Percentiles rank a stretch among this genome's conserved stretches.
Evolutionary conservation across 2,797 vertebrate species (phyloP).

Genomic region (Manis javanica): DNA sequence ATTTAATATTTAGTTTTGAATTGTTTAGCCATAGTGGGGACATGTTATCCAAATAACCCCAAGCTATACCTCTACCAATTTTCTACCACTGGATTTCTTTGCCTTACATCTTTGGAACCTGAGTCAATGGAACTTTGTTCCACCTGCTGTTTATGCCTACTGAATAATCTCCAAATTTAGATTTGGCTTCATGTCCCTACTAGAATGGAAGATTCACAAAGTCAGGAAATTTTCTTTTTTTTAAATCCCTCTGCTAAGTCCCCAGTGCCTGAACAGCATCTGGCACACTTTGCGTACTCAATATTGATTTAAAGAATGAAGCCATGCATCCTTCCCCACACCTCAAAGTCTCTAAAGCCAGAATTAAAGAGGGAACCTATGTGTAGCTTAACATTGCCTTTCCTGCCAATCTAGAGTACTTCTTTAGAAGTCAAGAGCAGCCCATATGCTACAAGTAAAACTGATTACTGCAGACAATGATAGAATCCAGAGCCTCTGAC

Average conservation of each 20-base stretch:
- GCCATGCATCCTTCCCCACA: not conserved
- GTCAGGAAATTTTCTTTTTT: not conserved
- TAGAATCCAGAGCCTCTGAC: not conserved
- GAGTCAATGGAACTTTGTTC: not conserved
- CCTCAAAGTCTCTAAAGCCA: not conserved
- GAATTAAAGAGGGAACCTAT: not conserved
- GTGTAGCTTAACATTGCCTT: not conserved
- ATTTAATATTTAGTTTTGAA: constrained; percentile 7
- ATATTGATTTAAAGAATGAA: constrained; percentile 18
- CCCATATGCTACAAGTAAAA: not conserved
- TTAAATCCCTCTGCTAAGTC: not conserved
- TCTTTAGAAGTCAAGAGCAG: not conserved
- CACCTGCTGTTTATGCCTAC: not conserved
- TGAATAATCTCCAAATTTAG: not conserved
- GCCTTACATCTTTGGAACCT: not conserved
- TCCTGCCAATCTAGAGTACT: not conserved
- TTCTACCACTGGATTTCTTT: constrained; percentile 18
- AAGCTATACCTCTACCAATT: not conserved
- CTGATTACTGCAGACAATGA: not conserved
- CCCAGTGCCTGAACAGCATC: not conserved
- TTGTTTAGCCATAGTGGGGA: not conserved
- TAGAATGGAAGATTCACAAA: not conserved
- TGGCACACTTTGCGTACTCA: not conserved
- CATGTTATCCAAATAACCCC: constrained; percentile 18
- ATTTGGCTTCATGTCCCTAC: not conserved